A percentile compares a stretch with the other conserved stretches of the same genome.
phyloP scores from a whole-genome alignment of 92 coral and sea anemone species.

The Meandrina meandrites region DNA sequence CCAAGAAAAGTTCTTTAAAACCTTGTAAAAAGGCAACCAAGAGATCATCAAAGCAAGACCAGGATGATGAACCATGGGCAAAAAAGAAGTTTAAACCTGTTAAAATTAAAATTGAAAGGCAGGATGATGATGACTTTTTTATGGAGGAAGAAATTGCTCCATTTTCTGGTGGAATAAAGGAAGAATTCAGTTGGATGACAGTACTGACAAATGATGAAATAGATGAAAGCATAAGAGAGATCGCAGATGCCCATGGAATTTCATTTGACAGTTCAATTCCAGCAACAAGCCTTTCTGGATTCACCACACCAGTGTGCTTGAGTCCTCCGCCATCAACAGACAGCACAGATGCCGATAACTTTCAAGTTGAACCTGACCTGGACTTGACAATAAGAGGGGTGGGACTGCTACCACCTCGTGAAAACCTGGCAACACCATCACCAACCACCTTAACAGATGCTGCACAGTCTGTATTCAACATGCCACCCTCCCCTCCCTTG shows the following conservation, averaged over 20 bases:
- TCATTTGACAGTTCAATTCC: conserved; percentile 44
- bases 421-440: conserved; percentile 79
- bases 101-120: conserved; percentile 69
- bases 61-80: conserved; percentile 55
- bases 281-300: conserved; percentile 33
- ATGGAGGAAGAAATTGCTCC: conserved; percentile 93
- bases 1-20: conserved; percentile 70
- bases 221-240: conserved; percentile 88
- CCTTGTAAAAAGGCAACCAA: conserved; percentile 59
- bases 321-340: conserved; percentile 80
- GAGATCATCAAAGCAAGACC: conserved; percentile 50
- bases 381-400: conserved; percentile 90
- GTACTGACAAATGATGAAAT: conserved; percentile 77
- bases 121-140: conserved; percentile 60
- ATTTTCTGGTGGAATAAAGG: conserved; percentile 92
- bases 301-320: conserved; percentile 48
- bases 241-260: conserved; percentile 96
- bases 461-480: conserved; percentile 79
- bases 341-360: conserved; percentile 62
- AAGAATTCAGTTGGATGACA: conserved; percentile 94
- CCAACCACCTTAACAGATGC: conserved; percentile 85
- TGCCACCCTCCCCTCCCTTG: conserved; percentile 94
- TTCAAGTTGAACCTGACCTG: conserved; percentile 81
- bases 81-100: conserved; percentile 67
- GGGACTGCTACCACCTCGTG: conserved; percentile 76